Conservation (phyloP, 92 coral and sea anemone genomes). For the Palythoa heliodiscus region DNA sequence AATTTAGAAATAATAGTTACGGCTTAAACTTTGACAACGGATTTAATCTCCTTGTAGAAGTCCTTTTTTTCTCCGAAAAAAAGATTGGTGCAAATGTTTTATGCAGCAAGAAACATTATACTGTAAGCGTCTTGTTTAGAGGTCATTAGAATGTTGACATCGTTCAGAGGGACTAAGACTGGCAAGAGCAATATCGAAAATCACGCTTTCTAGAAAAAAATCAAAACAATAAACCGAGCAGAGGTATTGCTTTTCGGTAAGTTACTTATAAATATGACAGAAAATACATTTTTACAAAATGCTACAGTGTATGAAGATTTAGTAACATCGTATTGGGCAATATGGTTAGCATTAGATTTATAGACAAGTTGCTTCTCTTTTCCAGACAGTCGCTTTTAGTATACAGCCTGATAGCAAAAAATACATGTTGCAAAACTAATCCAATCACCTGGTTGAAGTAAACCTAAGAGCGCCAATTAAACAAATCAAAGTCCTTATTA, state of each 20-base stretch:
- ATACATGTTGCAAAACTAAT: slow-evolving; percentile 22
- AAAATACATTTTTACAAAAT: background rate
- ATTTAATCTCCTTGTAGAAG: slow-evolving; percentile 10
- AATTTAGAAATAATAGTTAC: slow-evolving; percentile 23
- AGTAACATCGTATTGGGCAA: background rate
- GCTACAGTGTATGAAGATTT: background rate
- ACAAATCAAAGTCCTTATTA: slow-evolving; percentile 11
- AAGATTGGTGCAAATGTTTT: slow-evolving; percentile 13
- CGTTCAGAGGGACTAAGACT: background rate
- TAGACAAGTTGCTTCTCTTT: slow-evolving; percentile 37
- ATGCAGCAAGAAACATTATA: slow-evolving; percentile 6
- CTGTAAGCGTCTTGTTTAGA: slow-evolving; percentile 36
- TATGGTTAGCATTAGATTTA: slow-evolving; percentile 30
- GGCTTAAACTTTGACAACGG: slow-evolving; percentile 11
- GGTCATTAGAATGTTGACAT: slow-evolving; percentile 44
- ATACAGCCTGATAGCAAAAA: slow-evolving; percentile 16
- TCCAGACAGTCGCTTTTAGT: slow-evolving; percentile 41
- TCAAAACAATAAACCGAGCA: slow-evolving; percentile 21
- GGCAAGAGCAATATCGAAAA: slow-evolving; percentile 27
- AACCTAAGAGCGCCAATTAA: slow-evolving; percentile 27
- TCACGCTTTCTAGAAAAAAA: slow-evolving; percentile 39
- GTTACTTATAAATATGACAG: background rate
- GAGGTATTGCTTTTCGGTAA: background rate
- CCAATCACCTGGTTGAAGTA: slow-evolving; percentile 30
- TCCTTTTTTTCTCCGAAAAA: background rate